phyloP scores from a whole-genome alignment of 2,797 vertebrate genomes.

The Aeoliscus strigatus region DNA sequence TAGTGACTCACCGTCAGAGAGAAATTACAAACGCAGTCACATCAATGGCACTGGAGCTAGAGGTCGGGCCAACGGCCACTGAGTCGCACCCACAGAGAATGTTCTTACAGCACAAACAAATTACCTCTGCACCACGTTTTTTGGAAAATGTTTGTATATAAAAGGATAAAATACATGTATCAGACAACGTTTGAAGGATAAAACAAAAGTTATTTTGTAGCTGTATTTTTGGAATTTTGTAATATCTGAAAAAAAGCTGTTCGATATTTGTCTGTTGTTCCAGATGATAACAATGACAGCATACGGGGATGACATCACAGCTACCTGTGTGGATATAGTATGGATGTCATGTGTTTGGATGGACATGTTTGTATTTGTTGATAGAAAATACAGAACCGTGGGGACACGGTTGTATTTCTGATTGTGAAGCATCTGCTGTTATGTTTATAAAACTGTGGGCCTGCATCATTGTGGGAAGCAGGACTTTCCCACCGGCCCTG shows the following conservation, averaged over 20 bases:
- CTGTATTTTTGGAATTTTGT: too few relatives aligned
- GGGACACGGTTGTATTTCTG: background rate
- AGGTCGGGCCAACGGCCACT: conserved; percentile 58
- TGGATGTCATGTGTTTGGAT: too few relatives aligned
- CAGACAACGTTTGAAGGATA: too few relatives aligned
- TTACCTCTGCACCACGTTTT: conserved; percentile 6
- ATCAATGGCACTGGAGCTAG: conserved; percentile 48
- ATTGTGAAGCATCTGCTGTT: background rate
- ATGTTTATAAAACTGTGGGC: background rate
- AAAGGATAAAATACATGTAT: too few relatives aligned
- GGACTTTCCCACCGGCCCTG: too few relatives aligned
- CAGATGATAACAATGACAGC: background rate
- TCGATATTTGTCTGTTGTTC: too few relatives aligned
- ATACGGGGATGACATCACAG: too few relatives aligned
- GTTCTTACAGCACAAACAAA: conserved; percentile 1
- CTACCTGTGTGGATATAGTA: conserved; percentile 3
- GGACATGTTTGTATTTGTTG: too few relatives aligned
- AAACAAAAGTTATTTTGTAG: too few relatives aligned
- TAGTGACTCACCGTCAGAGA: conserved; percentile 49
- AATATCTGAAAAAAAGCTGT: too few relatives aligned
- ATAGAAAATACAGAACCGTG: conserved; percentile 3
- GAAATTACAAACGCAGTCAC: conserved; percentile 43
- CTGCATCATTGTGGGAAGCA: background rate
- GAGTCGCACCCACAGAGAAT: conserved; percentile 15
- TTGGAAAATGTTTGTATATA: conserved; percentile 5